phyloP scores from a whole-genome alignment of 2,888 invertebrate species.

The Phorcus lineatus region DNA sequence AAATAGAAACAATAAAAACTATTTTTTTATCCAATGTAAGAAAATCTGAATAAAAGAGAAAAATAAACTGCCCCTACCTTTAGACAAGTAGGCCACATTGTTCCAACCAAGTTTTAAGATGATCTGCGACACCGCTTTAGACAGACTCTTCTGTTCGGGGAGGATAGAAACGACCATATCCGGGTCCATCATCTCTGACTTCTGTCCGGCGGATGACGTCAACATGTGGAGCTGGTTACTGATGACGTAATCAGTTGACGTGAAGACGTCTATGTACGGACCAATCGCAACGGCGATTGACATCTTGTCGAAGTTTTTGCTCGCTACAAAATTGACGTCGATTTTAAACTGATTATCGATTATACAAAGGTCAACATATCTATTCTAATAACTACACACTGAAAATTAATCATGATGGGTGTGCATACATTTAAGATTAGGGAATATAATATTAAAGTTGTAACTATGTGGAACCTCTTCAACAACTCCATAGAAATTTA shows the following conservation, averaged over 20 bases:
- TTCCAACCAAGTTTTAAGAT: slow-evolving; percentile 55
- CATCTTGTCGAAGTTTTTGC: slow-evolving; percentile 48
- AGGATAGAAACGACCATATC: slow-evolving; percentile 57
- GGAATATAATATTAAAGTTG: too few species aligned
- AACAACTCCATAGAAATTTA: too few species aligned
- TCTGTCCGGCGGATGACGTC: slow-evolving; percentile 55
- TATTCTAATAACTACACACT: too few species aligned
- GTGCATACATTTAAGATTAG: too few species aligned
- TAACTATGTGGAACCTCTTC: too few species aligned
- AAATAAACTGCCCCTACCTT: slow-evolving; percentile 55
- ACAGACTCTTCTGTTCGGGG: slow-evolving; percentile 60
- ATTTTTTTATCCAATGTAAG: too few species aligned
- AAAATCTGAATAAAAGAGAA: too few species aligned
- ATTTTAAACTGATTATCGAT: neutral
- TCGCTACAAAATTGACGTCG: slow-evolving; percentile 46
- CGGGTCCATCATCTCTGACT: slow-evolving; percentile 49
- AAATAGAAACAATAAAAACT: too few species aligned
- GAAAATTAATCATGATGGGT: too few species aligned
- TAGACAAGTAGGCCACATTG: slow-evolving; percentile 64
- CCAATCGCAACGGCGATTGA: slow-evolving; percentile 62
- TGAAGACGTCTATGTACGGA: slow-evolving; percentile 67
- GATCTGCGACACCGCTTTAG: slow-evolving; percentile 56
- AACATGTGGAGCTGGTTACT: slow-evolving; percentile 58
- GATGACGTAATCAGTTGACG: slow-evolving; percentile 68
- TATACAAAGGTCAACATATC: neutral